These are phyloP conservation scores for Pseudorhombus dupliciocellatus DNA, from an alignment of 2,113 vertebrate species.

Conservation along the genomic window DNA sequence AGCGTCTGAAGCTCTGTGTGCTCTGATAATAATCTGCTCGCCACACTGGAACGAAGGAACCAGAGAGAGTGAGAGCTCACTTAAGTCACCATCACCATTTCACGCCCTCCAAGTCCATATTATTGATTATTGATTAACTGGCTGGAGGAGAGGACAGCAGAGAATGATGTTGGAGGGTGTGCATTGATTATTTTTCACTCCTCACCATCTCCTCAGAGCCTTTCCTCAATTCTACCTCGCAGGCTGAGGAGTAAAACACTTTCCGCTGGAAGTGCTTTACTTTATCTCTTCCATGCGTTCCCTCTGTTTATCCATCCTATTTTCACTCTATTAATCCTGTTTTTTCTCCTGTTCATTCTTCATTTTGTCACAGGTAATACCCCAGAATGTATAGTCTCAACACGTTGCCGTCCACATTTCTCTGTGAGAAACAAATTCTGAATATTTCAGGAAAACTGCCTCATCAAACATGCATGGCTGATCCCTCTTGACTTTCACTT, in stretches of 20 bases:
- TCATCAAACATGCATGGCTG: not conserved
- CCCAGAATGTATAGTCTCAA: not conserved
- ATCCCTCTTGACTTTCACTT: not conserved
- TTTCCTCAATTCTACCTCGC: not conserved
- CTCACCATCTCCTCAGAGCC: not conserved
- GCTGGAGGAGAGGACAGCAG: constrained; percentile 2
- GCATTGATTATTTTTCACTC: constrained; percentile 35
- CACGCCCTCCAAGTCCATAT: constrained; percentile 5
- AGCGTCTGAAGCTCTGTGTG: constrained; percentile 9
- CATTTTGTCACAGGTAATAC: not conserved
- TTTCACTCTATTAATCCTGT: not conserved
- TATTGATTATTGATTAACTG: constrained; percentile 53
- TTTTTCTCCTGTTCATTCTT: constrained; percentile 1
- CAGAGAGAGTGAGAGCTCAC: not conserved
- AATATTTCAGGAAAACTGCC: not conserved
- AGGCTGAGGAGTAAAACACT: not conserved
- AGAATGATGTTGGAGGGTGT: constrained; percentile 13
- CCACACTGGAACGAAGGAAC: not conserved
- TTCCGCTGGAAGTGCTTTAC: not conserved
- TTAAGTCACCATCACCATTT: not conserved
- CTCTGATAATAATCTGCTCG: not conserved
- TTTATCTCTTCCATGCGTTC: not conserved
- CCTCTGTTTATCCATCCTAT: not conserved
- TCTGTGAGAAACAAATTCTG: not conserved
- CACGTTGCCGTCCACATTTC: not conserved